phyloP scores from a whole-genome alignment of 1,140 invertebrate genomes.

The Solenopsis fugax region DNA sequence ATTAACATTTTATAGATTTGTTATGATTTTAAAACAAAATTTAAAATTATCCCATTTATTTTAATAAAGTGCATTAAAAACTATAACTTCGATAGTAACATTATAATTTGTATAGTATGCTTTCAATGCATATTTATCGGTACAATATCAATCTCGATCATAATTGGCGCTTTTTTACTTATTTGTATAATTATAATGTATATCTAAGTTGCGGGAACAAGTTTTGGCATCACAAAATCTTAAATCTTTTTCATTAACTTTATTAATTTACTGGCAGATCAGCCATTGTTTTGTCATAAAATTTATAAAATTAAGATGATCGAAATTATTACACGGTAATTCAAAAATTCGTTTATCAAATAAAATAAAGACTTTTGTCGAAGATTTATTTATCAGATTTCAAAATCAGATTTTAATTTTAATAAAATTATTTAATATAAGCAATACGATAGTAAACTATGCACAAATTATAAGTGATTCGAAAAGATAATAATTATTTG shows the following conservation, averaged over 20 bases:
- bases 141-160: too few relatives aligned
- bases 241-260: background rate
- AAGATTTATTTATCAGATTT: background rate
- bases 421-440: constrained; percentile 24
- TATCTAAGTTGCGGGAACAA: background rate
- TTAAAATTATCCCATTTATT: too few relatives aligned
- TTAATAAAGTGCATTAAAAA: too few relatives aligned
- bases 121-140: too few relatives aligned
- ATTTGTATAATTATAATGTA: background rate
- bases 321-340: background rate
- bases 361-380: background rate
- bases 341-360: background rate
- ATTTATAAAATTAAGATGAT: background rate
- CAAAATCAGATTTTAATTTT: background rate
- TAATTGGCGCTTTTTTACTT: too few relatives aligned
- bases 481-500: background rate
- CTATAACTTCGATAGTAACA: too few relatives aligned
- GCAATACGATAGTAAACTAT: background rate
- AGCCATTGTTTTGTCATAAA: background rate
- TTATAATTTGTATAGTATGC: too few relatives aligned
- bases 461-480: background rate
- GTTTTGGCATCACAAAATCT: background rate
- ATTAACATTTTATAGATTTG: too few relatives aligned
- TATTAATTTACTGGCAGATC: background rate
- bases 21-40: too few relatives aligned